These are phyloP conservation scores for Molossus alvarezi DNA, from an alignment of 2,797 vertebrate genomes.

Conservation along the genomic window DNA sequence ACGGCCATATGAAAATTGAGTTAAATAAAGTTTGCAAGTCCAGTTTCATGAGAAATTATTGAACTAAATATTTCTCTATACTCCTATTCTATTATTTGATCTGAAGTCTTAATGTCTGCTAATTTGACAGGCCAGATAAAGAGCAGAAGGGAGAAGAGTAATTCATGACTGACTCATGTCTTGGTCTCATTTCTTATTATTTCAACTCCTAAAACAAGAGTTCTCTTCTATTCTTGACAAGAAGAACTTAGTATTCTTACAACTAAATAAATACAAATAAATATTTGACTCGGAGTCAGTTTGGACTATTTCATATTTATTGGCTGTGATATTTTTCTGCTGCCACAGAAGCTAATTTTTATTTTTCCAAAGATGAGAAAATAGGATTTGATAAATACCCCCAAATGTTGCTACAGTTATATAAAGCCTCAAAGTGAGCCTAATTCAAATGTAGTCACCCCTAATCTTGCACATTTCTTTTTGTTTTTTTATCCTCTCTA, in stretches of 20 bases:
- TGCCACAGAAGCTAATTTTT: slow-evolving; percentile 48
- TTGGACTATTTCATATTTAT: slow-evolving; percentile 48
- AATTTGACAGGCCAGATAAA: slow-evolving; percentile 33
- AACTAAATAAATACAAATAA: slow-evolving; percentile 58
- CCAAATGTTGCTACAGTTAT: neutral
- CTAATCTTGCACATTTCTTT: neutral
- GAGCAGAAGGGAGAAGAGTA: slow-evolving; percentile 12
- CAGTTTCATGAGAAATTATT: neutral
- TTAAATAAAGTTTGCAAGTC: slow-evolving; percentile 51
- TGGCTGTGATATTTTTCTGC: slow-evolving; percentile 25
- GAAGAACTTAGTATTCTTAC: slow-evolving; percentile 24
- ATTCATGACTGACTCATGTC: neutral
- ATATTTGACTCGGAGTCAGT: neutral
- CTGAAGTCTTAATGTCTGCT: slow-evolving; percentile 56
- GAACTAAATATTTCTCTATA: slow-evolving; percentile 41
- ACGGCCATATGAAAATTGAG: neutral
- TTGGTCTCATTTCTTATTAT: neutral
- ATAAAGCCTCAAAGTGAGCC: slow-evolving; percentile 10
- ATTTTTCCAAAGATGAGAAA: slow-evolving; percentile 43
- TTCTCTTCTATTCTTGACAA: slow-evolving; percentile 14
- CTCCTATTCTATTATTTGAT: neutral
- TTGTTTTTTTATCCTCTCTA: neutral
- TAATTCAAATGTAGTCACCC: neutral
- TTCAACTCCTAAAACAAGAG: slow-evolving; percentile 26
- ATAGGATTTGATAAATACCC: neutral